These are phyloP conservation scores for Trichopoda pennipes DNA, from an alignment of 2,888 invertebrate genomes.

Conservation along the genomic window DNA sequence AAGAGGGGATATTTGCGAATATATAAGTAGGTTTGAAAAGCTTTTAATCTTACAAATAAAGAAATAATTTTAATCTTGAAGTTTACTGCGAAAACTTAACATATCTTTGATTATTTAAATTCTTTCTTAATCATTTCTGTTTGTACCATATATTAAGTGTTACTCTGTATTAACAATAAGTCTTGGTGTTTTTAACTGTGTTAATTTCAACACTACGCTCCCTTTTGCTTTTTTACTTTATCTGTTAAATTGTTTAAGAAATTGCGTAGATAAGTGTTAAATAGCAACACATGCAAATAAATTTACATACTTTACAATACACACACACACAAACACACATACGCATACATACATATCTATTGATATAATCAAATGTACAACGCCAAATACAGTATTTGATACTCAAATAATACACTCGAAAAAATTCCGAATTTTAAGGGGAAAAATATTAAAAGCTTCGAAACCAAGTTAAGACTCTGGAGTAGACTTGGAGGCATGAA, in stretches of 20 bases:
- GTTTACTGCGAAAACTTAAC: no score
- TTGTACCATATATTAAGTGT: neutral
- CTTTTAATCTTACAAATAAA: no score
- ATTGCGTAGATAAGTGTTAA: constrained; percentile 47
- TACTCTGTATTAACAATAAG: neutral
- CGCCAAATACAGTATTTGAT: neutral
- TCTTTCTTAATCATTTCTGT: neutral
- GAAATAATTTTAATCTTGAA: no score
- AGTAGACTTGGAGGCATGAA: no score
- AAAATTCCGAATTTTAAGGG: neutral
- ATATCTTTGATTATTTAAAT: no score
- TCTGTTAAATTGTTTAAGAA: constrained; percentile 30
- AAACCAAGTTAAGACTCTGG: no score
- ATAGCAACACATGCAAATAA: constrained; percentile 34
- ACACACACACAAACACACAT: neutral
- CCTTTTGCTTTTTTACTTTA: constrained; percentile 25
- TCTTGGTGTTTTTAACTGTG: constrained; percentile 43
- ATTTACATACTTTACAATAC: neutral
- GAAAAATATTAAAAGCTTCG: no score
- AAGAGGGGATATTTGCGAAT: no score
- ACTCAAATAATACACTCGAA: constrained; percentile 29
- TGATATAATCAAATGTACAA: neutral
- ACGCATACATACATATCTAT: neutral
- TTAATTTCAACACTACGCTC: constrained; percentile 44
- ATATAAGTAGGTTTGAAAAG: no score